Evolutionary conservation across 2,888 invertebrate species (phyloP), one percentile per base, ranked within the genome.

Genomic region (Pyrrhosoma nymphula): DNA sequence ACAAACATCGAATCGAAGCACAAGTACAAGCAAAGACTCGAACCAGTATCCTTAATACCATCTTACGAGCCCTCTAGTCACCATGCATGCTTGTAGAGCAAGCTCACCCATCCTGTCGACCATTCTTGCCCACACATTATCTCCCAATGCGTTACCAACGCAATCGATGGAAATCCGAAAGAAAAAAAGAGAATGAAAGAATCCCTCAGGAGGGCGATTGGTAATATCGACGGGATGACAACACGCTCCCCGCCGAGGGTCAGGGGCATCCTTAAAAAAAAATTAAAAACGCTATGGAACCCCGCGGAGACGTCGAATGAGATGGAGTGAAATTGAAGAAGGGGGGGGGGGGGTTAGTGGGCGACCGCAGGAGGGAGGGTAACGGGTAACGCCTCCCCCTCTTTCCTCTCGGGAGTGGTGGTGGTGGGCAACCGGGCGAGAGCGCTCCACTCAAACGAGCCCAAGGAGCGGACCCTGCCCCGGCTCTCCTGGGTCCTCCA

Each of bases 191-290:
- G 47, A 75, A 69, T 69, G 69, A 93, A 93, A 93, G 69, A 93
- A 93, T 63, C 93, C 69, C 63, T 69, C 93, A 75, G 55, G 55
- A 89, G 89, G 56, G 47, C 93, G 93, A 93, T 93, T 93, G 93
- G 93, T 93, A 93, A 93, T 93, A 93, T 93, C 93, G 93, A 93
- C 35, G 93, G 93, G 93, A 93, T 93, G 93, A 93, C 93, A 93
- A 93, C 75, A 69, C 16, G 93, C 69, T 47, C 93, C 93, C 93
- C 93, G 69, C 93, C 47, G 69, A 75, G 93, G 93, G 93, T 93
- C 93, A 93, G 89, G 56, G 89, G 89, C 89, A 56, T 23, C 16
- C 55, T 55, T 12, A n/a, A 56, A 89, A 89, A 82, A 26, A 69
- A 69, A 69, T 18, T 18, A 69, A 35, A 47, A n/a, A 20, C 47